Evolutionary conservation across 2,888 invertebrate genomes (phyloP), one percentile per base, ranked within the genome.

Genomic region (Metellina segmentata): DNA sequence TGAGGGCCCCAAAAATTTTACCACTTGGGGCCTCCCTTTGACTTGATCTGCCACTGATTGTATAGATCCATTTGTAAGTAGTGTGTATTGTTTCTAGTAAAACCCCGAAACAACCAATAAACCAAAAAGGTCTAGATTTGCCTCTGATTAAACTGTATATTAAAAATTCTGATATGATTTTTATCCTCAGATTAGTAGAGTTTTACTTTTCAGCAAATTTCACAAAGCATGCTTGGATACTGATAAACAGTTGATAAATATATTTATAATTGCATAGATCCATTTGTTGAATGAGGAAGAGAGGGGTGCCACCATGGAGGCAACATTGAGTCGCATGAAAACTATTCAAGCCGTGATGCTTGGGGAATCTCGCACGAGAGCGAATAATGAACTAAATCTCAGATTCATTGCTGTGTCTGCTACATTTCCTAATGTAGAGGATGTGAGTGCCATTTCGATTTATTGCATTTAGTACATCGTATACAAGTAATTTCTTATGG

Each of bases 251-350:
- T 4, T 34, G 34, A 34, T 34, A 11, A 16, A 48, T 11, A 77
- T 51, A 77, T 13, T 8, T 77, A 48, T 34, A 52, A 9, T 48
- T 77, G 9, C n/a, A n/a, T 69, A 95, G 95, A 94, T 97, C 11
- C 97, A 98, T 94, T 96, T 97, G 85, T 94, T 98, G 77, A 97
- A 97, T 94, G 97, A 97, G 94, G 96, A 96, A 91, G 94, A 94
- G 0, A 95, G 97, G 83, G 98, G 97, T 0, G 96, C 97, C 0
- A 97, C 97, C 13, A 95, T 98, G 77, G 97, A 98, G 95, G 97
- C 97, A 13, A 97, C 97, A 0, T 96, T 97, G 81, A 97, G 97
- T 94, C 95, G 97, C 92, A 97, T 97, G 97, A 97, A 97, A 95
- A 97, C 97, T 20, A 96, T 97, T 92, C 96, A 96, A 94, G 95